A percentile compares a stretch with the other conserved stretches of the same genome.
phyloP scores from a whole-genome alignment of 35 echinoderm and acorn worm species.

The Hemicentrotus pulcherrimus region DNA sequence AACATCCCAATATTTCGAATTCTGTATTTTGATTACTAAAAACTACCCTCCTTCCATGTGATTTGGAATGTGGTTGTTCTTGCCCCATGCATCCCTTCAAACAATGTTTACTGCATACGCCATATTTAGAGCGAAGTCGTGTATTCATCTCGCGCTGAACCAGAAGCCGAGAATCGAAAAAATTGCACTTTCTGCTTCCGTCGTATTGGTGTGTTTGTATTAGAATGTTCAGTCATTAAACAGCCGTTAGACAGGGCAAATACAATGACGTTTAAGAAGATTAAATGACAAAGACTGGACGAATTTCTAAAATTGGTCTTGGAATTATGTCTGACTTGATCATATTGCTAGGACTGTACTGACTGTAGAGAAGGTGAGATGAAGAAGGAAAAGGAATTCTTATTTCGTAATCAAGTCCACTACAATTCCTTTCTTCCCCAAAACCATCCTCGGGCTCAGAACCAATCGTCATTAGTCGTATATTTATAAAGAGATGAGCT shows the following conservation, averaged over 20 bases:
- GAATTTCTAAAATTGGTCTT: conserved; percentile 6
- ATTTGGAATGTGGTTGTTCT: no score
- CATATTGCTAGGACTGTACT: neutral
- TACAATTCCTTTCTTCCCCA: neutral
- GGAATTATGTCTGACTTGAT: neutral
- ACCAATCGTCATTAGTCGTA: neutral
- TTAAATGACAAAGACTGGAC: conserved; percentile 25
- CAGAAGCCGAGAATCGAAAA: neutral
- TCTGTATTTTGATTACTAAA: no score
- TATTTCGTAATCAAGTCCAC: neutral
- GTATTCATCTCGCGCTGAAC: neutral
- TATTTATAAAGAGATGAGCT: neutral
- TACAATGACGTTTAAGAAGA: conserved; percentile 30
- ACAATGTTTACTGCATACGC: neutral
- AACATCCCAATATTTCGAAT: no score
- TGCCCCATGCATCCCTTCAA: neutral
- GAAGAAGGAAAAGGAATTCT: neutral
- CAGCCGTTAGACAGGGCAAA: conserved; percentile 38
- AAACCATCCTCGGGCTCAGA: neutral
- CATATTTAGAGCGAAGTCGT: neutral
- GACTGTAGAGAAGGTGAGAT: neutral
- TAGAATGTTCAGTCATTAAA: conserved; percentile 34
- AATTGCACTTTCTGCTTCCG: neutral
- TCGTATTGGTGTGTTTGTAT: conserved; percentile 17
- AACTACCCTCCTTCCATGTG: no score